phyloP scores from a whole-genome alignment of 2,797 vertebrate species.

The Vespertilio murinus region DNA sequence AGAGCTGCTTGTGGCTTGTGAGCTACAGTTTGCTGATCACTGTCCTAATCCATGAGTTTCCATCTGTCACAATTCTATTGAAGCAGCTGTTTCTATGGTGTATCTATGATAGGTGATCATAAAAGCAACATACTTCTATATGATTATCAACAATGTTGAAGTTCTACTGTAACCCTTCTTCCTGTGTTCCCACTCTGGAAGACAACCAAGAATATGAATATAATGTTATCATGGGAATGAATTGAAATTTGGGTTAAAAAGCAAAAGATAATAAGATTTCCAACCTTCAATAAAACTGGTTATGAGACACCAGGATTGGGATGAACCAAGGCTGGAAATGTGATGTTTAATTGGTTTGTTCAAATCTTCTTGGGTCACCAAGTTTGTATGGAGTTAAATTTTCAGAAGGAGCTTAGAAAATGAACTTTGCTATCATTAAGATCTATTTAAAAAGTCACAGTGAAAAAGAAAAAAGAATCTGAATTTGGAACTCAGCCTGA shows the following conservation, averaged over 20 bases:
- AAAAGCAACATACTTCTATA: not conserved
- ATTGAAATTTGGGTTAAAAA: not conserved
- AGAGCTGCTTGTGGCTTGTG: too few relatives aligned
- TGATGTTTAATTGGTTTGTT: not conserved
- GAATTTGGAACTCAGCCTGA: slow-evolving; percentile 45
- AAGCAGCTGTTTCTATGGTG: not conserved
- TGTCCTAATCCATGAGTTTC: not conserved
- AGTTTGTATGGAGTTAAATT: not conserved
- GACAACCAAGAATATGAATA: not conserved
- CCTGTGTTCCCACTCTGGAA: not conserved
- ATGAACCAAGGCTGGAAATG: not conserved
- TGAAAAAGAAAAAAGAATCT: not conserved
- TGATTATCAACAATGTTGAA: not conserved
- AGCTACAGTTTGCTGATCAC: too few relatives aligned
- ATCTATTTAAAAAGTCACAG: not conserved
- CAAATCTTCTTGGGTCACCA: not conserved
- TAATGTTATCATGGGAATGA: not conserved
- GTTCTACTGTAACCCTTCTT: not conserved
- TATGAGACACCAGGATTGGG: not conserved
- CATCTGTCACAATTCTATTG: not conserved
- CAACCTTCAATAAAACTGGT: not conserved
- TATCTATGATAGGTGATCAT: not conserved
- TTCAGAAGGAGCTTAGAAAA: not conserved
- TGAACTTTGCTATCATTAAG: not conserved
- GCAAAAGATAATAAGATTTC: not conserved